Conservation (phyloP, 2,113 vertebrate genomes). For the Hippoglossus stenolepis region DNA sequence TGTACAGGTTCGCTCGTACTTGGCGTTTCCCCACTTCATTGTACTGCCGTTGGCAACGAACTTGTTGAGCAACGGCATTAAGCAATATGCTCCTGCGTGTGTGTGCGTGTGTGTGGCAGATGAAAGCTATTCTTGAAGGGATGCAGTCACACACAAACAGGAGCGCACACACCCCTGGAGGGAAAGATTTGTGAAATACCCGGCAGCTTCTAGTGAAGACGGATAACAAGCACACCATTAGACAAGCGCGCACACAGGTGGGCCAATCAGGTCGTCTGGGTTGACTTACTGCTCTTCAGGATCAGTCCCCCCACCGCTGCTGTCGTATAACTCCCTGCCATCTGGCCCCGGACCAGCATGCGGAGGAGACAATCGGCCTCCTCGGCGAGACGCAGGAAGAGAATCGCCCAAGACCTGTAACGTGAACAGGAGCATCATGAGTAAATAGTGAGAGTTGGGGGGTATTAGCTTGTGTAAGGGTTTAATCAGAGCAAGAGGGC, state of each 20-base stretch:
- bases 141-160: conserved; percentile 17
- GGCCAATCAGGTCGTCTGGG: conserved; percentile 55
- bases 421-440: conserved; percentile 15
- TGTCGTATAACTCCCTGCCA: conserved; percentile 52
- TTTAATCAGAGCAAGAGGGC: conserved; percentile 26
- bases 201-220: conserved; percentile 1
- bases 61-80: background rate
- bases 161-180: background rate
- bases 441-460: conserved; percentile 23
- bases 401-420: conserved; percentile 19
- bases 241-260: conserved; percentile 37
- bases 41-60: background rate
- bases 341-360: conserved; percentile 51
- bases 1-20: background rate
- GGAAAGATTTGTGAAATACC: conserved; percentile 17
- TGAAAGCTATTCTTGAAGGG: conserved; percentile 37
- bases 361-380: conserved; percentile 45
- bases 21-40: background rate
- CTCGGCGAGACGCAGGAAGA: conserved; percentile 32
- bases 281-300: conserved; percentile 47
- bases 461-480: conserved; percentile 17
- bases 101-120: conserved; percentile 14
- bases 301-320: conserved; percentile 15
- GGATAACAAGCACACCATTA: conserved; percentile 14
- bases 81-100: background rate